Percentiles rank a stretch among this genome's conserved stretches.
phyloP scores from a whole-genome alignment of 1,140 invertebrate genomes.

The Matsumurasca onukii region DNA sequence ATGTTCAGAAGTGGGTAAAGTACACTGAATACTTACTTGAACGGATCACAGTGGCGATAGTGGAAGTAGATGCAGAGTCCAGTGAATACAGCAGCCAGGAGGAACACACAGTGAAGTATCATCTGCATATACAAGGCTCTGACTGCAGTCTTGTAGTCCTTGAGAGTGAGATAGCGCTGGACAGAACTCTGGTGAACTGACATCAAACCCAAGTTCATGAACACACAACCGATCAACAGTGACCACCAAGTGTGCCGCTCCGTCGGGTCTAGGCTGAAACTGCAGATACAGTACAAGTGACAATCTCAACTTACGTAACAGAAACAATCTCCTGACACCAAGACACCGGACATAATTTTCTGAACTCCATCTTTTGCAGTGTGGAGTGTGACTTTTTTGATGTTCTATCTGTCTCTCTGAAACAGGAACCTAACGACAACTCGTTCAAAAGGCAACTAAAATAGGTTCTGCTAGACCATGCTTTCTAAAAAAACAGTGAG shows the following conservation, averaged over 20 bases:
- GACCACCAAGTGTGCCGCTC: constrained; percentile 74
- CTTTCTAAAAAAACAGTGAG: no score
- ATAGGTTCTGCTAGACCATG: no score
- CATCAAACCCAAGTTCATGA: constrained; percentile 73
- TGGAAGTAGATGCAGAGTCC: constrained; percentile 77
- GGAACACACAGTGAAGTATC: constrained; percentile 67
- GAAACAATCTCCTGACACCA: no score
- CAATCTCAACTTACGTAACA: no score
- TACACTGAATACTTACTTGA: constrained; percentile 36
- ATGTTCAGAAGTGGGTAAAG: not conserved
- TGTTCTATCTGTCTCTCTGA: no score
- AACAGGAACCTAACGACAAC: no score
- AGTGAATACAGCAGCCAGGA: constrained; percentile 69
- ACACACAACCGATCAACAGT: constrained; percentile 67
- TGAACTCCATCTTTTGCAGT: no score
- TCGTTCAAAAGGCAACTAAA: no score
- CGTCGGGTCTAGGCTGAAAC: constrained; percentile 66
- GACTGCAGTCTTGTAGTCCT: constrained; percentile 61
- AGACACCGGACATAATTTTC: no score
- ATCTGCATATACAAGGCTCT: constrained; percentile 65
- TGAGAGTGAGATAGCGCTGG: constrained; percentile 78
- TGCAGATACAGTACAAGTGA: constrained; percentile 34
- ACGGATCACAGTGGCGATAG: constrained; percentile 75
- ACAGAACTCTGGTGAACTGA: constrained; percentile 87
- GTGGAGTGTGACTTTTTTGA: no score